Conservation (phyloP, 1,140 invertebrate species). For the Eciton burchellii region DNA sequence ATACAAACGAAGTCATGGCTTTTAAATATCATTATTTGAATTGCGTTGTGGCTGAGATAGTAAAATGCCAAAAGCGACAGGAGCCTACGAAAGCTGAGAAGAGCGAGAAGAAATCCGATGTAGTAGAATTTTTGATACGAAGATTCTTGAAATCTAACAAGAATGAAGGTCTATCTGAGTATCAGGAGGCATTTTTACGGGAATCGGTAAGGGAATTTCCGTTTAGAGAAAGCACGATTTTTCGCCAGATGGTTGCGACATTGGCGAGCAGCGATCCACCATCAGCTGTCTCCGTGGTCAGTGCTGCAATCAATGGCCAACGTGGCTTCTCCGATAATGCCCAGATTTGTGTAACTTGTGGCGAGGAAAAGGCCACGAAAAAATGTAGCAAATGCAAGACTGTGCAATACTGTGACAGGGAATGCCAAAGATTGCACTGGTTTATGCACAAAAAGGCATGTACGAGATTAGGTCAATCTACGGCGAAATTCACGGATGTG, state of each 20-base stretch:
- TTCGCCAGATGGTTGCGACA: slow-evolving; percentile 93
- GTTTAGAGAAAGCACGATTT: slow-evolving; percentile 93
- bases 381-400: slow-evolving; percentile 98
- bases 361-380: slow-evolving; percentile 94
- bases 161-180: slow-evolving; percentile 91
- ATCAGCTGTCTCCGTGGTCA: slow-evolving; percentile 91
- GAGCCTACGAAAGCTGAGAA: slow-evolving; percentile 83
- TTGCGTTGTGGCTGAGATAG: slow-evolving; percentile 91
- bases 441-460: slow-evolving; percentile 97
- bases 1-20: slow-evolving; percentile 96
- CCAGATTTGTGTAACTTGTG: slow-evolving; percentile 94
- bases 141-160: slow-evolving; percentile 92
- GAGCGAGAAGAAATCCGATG: slow-evolving; percentile 87
- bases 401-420: slow-evolving; percentile 96
- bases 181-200: slow-evolving; percentile 93
- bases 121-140: slow-evolving; percentile 90
- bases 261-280: slow-evolving; percentile 90
- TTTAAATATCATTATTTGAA: slow-evolving; percentile 96
- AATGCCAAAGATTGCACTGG: slow-evolving; percentile 98
- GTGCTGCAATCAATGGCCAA: slow-evolving; percentile 95
- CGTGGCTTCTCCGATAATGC: slow-evolving; percentile 90
- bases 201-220: slow-evolving; percentile 95
- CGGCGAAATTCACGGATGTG: slow-evolving; percentile 74
- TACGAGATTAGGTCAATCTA: slow-evolving; percentile 85
- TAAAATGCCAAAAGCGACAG: slow-evolving; percentile 89